Evolutionary conservation across 2,113 vertebrate species (phyloP).

Genomic region (Etheostoma spectabile): DNA sequence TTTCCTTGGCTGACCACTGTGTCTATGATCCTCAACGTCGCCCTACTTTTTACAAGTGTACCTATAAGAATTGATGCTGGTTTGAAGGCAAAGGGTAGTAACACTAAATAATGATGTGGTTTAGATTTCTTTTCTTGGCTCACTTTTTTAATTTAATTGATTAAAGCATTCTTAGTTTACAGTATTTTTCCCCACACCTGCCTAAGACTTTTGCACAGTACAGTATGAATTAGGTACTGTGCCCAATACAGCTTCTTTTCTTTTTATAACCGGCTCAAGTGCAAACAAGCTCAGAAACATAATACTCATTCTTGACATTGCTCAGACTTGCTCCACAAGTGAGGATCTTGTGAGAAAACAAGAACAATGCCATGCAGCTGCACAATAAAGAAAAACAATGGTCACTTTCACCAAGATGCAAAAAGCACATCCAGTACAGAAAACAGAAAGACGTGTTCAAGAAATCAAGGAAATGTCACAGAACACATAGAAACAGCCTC

Average conservation of each 20-base stretch:
- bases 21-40: no score
- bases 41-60: no score
- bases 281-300: background rate
- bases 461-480: slow-evolving; percentile 15
- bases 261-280: background rate
- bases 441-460: background rate
- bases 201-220: no score
- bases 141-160: no score
- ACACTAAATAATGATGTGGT: no score
- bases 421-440: slow-evolving; percentile 20
- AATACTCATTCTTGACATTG: background rate
- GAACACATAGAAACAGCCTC: background rate
- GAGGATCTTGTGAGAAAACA: background rate
- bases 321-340: background rate
- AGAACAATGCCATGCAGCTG: slow-evolving; percentile 27
- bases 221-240: background rate
- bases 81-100: no score
- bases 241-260: background rate
- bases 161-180: no score
- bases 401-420: slow-evolving; percentile 38
- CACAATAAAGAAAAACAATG: slow-evolving; percentile 40
- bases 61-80: no score
- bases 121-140: no score
- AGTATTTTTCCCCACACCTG: no score
- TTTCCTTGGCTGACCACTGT: no score